Evolutionary conservation across 2,888 invertebrate species (phyloP), one percentile per base, ranked within the genome.

Genomic region (Amblyjoppa fuscipennis): DNA sequence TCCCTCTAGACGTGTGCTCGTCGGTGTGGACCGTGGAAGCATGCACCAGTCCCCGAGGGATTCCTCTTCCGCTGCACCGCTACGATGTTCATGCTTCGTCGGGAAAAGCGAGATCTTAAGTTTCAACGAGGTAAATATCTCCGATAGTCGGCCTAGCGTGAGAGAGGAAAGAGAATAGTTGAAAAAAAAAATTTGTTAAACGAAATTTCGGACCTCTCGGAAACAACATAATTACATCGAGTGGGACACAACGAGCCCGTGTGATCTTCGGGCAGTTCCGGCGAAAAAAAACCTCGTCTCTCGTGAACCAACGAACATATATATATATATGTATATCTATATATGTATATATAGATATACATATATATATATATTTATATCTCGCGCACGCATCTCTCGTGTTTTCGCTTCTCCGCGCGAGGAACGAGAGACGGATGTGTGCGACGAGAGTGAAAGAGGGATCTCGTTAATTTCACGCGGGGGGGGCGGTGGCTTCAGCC

Each of bases 1-100:
- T 45, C 61, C 68, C 59, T 66, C 7, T 61, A 56, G 64, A 31
- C 45, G 61, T 75, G 73, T 70, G 66, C 73, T 28, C 59, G 66
- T 70, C 61, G 51, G 56, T 64, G 61, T 85, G 81, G 73, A 81
- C 66, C 79, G 78, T 85, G 81, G 73, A 78, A 85, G 85, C 82
- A 82, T 85, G 82, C 81, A 81, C 81, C 70, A 78, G 66, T 84
- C 84, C 84, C 74, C 81, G 59, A 77, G 74, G 77, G 77, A 81
- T 74, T 84, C 66, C 53, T 81, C 64, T 76, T 80, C 78, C 28
- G 68, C 45, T 71, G 66, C 56, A 83, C 79, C 68, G 64, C 76
- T 66, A 69, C 71, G 51, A 82, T 78, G 66, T 76, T 75, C 79
- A 82, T 75, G 49, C 68, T 49, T 51, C n/a, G 75, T 83, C 64